These are phyloP conservation scores for Machaerirhynchus nigripectus DNA, from an alignment of 2,113 vertebrate species.

Conservation along the genomic window DNA sequence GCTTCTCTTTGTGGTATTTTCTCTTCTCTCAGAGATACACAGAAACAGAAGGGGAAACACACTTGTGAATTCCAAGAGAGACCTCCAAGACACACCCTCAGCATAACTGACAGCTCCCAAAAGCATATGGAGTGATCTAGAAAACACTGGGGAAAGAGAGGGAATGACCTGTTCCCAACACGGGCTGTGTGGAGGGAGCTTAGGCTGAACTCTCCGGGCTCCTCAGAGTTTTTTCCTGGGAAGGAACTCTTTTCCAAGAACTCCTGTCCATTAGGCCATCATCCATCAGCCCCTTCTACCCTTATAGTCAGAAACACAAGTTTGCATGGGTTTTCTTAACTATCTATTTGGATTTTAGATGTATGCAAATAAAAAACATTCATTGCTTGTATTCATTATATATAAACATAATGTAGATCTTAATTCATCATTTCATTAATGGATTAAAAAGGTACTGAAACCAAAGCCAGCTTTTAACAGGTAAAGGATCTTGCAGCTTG, in stretches of 20 bases:
- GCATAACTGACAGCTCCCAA: neutral
- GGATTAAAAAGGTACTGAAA: conserved; percentile 2
- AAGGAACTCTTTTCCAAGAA: neutral
- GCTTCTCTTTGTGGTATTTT: neutral
- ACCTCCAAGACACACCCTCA: neutral
- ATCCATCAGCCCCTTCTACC: neutral
- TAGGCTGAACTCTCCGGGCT: neutral
- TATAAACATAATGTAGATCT: neutral
- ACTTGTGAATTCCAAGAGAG: neutral
- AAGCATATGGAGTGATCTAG: neutral
- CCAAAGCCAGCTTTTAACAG: conserved; percentile 29
- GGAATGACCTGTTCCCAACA: neutral
- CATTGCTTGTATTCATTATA: neutral
- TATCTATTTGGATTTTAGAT: neutral
- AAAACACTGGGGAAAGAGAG: neutral
- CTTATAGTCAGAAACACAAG: neutral
- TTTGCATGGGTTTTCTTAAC: neutral
- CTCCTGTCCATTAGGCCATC: neutral
- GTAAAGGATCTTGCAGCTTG: conserved; percentile 49
- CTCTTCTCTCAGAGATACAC: neutral
- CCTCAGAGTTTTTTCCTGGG: neutral
- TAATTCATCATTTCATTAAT: conserved; percentile 55
- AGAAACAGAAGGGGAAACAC: conserved; percentile 7
- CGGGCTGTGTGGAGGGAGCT: neutral
- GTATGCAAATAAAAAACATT: neutral